These are phyloP conservation scores for Troides oblongomaculatus DNA, from an alignment of 2,888 invertebrate genomes.

Conservation along the genomic window DNA sequence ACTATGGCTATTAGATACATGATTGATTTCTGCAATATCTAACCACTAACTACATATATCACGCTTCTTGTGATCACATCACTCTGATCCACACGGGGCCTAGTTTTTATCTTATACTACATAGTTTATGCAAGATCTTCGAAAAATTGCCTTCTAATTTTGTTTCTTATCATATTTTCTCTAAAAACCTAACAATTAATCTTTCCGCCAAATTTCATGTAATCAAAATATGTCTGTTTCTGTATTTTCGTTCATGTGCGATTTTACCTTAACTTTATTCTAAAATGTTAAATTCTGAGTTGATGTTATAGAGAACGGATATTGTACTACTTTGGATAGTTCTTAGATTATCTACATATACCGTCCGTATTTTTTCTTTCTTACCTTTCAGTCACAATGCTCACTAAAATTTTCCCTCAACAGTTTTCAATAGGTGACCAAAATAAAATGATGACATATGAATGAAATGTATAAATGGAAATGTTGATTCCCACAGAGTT, in stretches of 20 bases:
- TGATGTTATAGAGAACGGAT: constrained; percentile 9
- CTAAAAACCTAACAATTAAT: neutral
- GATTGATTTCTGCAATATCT: no score
- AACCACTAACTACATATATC: no score
- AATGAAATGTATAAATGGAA: constrained; percentile 50
- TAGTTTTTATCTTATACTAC: constrained; percentile 36
- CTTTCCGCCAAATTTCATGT: no score
- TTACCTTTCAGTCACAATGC: neutral
- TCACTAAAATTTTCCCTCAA: constrained; percentile 18
- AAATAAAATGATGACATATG: constrained; percentile 32
- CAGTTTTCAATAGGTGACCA: constrained; percentile 31
- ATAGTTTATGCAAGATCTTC: neutral
- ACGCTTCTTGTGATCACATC: neutral
- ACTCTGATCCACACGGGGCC: constrained; percentile 12
- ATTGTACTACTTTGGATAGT: constrained; percentile 4
- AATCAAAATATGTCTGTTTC: neutral
- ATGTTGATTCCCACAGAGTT: constrained; percentile 62
- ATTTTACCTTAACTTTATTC: neutral
- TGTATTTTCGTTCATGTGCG: neutral
- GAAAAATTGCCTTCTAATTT: neutral
- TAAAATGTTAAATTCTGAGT: neutral
- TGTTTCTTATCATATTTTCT: neutral
- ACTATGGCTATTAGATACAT: no score
- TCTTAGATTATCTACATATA: constrained; percentile 22
- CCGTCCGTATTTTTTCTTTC: constrained; percentile 25